These are phyloP conservation scores for Conus canariensis DNA, from an alignment of 2,888 invertebrate genomes.

Conservation along the genomic window DNA sequence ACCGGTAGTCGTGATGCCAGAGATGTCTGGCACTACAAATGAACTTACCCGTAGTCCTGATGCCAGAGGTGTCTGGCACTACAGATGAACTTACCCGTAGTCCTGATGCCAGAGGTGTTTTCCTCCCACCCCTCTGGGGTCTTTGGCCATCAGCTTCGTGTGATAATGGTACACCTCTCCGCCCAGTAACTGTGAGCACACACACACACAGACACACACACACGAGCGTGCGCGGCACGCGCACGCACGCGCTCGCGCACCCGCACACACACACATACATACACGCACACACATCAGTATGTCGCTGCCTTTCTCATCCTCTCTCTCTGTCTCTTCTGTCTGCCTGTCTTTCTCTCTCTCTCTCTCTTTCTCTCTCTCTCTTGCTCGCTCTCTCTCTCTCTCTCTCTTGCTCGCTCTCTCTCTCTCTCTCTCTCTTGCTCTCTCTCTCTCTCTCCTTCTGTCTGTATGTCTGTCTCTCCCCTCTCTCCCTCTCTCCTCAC, in stretches of 20 bases:
- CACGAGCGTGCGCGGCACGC: neutral
- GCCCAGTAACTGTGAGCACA: neutral
- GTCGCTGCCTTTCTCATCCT: no score
- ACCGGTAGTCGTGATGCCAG: neutral
- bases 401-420: no score
- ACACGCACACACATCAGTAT: neutral
- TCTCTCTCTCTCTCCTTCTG: neutral
- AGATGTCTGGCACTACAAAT: no score
- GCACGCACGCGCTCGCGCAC: neutral
- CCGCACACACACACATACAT: neutral
- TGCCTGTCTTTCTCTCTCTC: no score
- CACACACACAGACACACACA: neutral
- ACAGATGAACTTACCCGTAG: constrained; percentile 12
- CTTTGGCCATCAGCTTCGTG: constrained; percentile 41
- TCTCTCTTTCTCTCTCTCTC: no score
- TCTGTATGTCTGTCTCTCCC: constrained; percentile 29
- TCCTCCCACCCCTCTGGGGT: constrained; percentile 22
- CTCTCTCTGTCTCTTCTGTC: no score
- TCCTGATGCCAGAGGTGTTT: constrained; percentile 41
- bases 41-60: neutral
- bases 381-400: neutral
- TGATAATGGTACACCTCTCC: constrained; percentile 27
- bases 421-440: neutral
- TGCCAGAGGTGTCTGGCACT: neutral
- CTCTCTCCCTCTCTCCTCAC: constrained; percentile 40